phyloP scores from a whole-genome alignment of 2,888 invertebrate genomes.

The Melinopterus prodromus region DNA sequence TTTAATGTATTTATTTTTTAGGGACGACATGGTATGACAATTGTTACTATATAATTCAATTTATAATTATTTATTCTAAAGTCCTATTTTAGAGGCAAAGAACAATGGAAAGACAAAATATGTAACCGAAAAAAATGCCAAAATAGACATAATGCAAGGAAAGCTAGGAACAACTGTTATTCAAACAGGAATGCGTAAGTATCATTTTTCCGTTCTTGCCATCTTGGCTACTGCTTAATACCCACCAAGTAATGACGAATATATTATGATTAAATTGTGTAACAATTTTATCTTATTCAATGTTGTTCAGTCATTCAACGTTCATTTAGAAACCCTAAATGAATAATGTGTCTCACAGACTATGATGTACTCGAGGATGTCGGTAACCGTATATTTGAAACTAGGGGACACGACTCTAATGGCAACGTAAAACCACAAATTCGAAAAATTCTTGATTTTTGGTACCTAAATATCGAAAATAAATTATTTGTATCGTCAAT shows the following conservation, averaged over 20 bases:
- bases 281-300: too few species aligned
- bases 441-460: too few species aligned
- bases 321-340: too few species aligned
- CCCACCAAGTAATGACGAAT: background rate
- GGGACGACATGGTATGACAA: background rate
- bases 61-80: slow-evolving; percentile 14
- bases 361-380: too few species aligned
- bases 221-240: background rate
- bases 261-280: too few species aligned
- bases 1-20: slow-evolving; percentile 5
- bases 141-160: background rate
- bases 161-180: slow-evolving; percentile 5
- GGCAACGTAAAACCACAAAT: too few species aligned
- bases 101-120: background rate
- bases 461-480: too few species aligned
- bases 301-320: too few species aligned
- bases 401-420: too few species aligned
- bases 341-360: too few species aligned
- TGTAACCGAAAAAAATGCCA: slow-evolving; percentile 4
- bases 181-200: slow-evolving; percentile 12
- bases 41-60: background rate
- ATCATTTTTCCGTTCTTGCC: background rate
- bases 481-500: too few species aligned
- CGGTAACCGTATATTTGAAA: too few species aligned
- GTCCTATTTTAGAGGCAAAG: slow-evolving; percentile 10